Conservation (phyloP, 2,888 invertebrate genomes). For the Sialis lutaria region DNA sequence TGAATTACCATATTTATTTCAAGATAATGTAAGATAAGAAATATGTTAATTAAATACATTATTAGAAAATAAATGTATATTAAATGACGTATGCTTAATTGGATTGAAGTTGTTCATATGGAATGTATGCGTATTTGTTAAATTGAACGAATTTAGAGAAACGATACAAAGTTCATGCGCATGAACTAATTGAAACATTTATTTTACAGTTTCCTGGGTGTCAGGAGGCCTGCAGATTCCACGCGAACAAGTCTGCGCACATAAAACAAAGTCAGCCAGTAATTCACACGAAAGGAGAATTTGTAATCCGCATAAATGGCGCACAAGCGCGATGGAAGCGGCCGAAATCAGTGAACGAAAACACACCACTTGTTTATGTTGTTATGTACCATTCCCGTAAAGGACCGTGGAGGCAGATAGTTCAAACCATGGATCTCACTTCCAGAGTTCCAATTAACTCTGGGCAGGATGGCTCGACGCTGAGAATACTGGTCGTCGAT, state of each 20-base stretch:
- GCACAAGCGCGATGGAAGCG: conserved; percentile 47
- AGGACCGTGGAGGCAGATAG: conserved; percentile 47
- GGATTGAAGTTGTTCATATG: too few relatives aligned
- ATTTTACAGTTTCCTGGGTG: conserved; percentile 49
- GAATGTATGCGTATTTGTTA: too few relatives aligned
- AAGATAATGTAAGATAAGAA: too few relatives aligned
- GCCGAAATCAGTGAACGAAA: conserved; percentile 33
- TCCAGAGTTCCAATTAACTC: conserved; percentile 44
- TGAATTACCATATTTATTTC: too few relatives aligned
- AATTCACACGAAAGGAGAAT: conserved; percentile 51
- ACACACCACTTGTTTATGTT: conserved; percentile 47
- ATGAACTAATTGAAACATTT: conserved; percentile 2
- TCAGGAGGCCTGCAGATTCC: conserved; percentile 52
- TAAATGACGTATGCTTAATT: too few relatives aligned
- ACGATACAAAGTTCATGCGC: too few relatives aligned
- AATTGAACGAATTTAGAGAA: too few relatives aligned
- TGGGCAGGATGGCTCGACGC: conserved; percentile 35
- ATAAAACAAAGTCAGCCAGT: conserved; percentile 48
- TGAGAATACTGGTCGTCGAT: conserved; percentile 51
- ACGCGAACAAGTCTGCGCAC: conserved; percentile 38
- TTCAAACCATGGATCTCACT: conserved; percentile 44
- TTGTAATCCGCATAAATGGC: conserved; percentile 43
- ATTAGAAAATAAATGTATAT: too few relatives aligned
- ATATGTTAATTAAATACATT: too few relatives aligned
- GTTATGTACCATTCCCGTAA: conserved; percentile 47